Conservation (phyloP, 1,140 invertebrate species). For the Atta colombica region DNA sequence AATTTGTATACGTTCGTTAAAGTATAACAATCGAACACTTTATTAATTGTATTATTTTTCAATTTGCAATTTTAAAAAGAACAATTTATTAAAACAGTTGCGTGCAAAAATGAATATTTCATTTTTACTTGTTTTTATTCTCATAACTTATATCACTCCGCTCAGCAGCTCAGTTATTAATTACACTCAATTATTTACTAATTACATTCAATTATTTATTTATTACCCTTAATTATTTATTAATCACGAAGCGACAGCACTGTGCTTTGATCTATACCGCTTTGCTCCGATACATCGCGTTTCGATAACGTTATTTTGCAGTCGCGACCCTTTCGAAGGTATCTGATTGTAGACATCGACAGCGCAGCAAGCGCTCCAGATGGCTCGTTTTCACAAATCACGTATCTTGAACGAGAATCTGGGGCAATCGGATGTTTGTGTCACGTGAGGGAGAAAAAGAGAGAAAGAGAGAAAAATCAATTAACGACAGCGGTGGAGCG, state of each 20-base stretch:
- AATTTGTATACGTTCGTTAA: not conserved
- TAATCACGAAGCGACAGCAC: constrained; percentile 20
- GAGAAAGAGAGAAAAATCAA: constrained; percentile 44
- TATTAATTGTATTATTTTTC: not conserved
- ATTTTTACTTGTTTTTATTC: not conserved
- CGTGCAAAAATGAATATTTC: too few species aligned
- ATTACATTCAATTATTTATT: not conserved
- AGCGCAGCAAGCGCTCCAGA: constrained; percentile 19
- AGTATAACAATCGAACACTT: not conserved
- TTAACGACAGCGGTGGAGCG: constrained; percentile 44
- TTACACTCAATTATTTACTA: constrained; percentile 5
- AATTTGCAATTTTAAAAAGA: too few species aligned
- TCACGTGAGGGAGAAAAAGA: constrained; percentile 23
- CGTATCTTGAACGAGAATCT: constrained; percentile 53
- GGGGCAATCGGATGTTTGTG: constrained; percentile 61
- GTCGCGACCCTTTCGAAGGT: constrained; percentile 32
- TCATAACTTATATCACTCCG: not conserved
- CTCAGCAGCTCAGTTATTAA: constrained; percentile 10
- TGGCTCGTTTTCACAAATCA: constrained; percentile 58
- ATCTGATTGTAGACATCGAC: constrained; percentile 39
- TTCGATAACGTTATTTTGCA: constrained; percentile 47
- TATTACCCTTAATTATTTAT: constrained; percentile 10
- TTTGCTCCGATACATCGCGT: not conserved
- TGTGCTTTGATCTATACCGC: not conserved
- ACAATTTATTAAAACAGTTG: not conserved